Conservation (phyloP, 2,797 vertebrate species). For the Centropyge bicolor region DNA sequence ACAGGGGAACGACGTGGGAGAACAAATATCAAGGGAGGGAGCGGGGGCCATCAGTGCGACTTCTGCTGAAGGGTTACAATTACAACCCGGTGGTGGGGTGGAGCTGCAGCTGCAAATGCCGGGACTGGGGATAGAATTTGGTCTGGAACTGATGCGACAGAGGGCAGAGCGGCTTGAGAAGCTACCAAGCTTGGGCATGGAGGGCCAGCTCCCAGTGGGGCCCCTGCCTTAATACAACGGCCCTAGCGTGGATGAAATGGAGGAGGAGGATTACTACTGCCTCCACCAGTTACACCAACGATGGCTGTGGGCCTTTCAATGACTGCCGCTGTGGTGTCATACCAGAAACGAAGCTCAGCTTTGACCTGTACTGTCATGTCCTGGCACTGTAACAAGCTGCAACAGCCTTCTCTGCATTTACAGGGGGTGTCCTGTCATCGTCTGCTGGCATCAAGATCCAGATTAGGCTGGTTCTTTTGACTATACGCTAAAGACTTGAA, state of each 20-base stretch:
- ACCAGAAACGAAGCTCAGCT: slow-evolving; percentile 82
- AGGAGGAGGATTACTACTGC: slow-evolving; percentile 62
- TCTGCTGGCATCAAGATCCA: slow-evolving; percentile 86
- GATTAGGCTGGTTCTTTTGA: slow-evolving; percentile 87
- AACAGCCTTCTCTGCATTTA: slow-evolving; percentile 88
- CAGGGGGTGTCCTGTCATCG: slow-evolving; percentile 85
- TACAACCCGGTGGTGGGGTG: slow-evolving; percentile 40
- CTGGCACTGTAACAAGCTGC: slow-evolving; percentile 87
- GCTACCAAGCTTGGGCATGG: slow-evolving; percentile 76
- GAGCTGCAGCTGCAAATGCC: slow-evolving; percentile 83
- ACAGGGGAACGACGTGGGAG: slow-evolving; percentile 68
- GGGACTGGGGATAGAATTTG: slow-evolving; percentile 82
- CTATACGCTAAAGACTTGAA: slow-evolving; percentile 86
- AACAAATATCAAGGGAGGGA: slow-evolving; percentile 45
- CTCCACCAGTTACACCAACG: slow-evolving; percentile 37
- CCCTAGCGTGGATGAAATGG: slow-evolving; percentile 21
- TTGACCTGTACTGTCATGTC: slow-evolving; percentile 84
- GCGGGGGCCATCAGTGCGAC: slow-evolving; percentile 53
- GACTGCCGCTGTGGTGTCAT: slow-evolving; percentile 55
- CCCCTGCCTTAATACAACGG: slow-evolving; percentile 70
- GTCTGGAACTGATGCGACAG: slow-evolving; percentile 90
- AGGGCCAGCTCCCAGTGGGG: slow-evolving; percentile 70
- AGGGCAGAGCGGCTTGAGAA: slow-evolving; percentile 90
- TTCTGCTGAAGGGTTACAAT: slow-evolving; percentile 46
- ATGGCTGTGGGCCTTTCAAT: slow-evolving; percentile 40